Evolutionary conservation across 1,140 invertebrate genomes (phyloP).

Genomic region (Samia ricini): DNA sequence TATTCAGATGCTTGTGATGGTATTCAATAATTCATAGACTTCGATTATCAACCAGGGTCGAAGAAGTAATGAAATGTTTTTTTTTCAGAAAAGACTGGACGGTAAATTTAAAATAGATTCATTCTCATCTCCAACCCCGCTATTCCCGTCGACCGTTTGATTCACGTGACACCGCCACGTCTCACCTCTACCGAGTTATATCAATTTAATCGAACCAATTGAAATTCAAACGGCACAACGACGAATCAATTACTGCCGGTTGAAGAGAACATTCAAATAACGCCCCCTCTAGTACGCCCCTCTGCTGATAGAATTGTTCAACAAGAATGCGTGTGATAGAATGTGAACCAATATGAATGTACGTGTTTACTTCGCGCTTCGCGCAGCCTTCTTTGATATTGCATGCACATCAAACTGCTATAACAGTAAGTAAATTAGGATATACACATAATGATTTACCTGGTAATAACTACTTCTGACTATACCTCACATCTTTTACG

Average conservation of each 20-base stretch:
- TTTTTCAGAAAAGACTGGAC: background rate
- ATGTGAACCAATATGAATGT: slow-evolving; percentile 54
- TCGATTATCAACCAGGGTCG: no score
- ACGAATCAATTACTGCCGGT: slow-evolving; percentile 66
- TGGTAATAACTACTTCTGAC: no score
- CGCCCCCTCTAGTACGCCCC: slow-evolving; percentile 27
- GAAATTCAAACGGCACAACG: slow-evolving; percentile 60
- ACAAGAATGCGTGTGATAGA: slow-evolving; percentile 69
- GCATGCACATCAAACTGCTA: background rate
- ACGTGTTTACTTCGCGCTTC: slow-evolving; percentile 17
- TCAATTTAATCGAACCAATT: slow-evolving; percentile 65
- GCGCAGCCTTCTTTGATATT: background rate
- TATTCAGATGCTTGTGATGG: no score
- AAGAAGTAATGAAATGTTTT: no score
- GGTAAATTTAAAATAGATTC: background rate
- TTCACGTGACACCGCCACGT: slow-evolving; percentile 26
- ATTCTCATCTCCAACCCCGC: background rate
- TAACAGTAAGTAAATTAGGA: no score
- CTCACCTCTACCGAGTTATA: slow-evolving; percentile 41
- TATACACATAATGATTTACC: no score
- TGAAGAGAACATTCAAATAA: slow-evolving; percentile 53
- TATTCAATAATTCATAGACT: no score
- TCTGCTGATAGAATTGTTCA: slow-evolving; percentile 61
- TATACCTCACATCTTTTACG: no score
- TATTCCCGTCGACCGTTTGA: slow-evolving; percentile 1